Conservation (phyloP, 1,140 invertebrate species). For the Argopecten irradians region DNA sequence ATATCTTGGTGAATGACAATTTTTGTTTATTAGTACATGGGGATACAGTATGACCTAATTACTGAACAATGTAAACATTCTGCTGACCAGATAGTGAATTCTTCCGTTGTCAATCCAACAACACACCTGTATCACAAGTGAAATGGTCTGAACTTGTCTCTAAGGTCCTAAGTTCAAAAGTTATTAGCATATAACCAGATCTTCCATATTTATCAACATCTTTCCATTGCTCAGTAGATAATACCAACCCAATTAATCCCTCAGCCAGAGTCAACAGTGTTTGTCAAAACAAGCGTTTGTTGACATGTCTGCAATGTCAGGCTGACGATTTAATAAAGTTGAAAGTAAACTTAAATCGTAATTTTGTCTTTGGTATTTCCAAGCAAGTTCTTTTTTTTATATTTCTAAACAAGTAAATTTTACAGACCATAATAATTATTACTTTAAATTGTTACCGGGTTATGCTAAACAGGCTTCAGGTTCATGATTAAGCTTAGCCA, state of each 20-base stretch:
- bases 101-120: background rate
- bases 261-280: background rate
- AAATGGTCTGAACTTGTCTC: background rate
- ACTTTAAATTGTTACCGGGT: too few species aligned
- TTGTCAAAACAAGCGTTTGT: background rate
- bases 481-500: too few species aligned
- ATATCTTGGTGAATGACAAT: background rate
- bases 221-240: constrained; percentile 1
- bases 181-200: background rate
- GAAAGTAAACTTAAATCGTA: background rate
- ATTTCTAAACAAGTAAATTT: background rate
- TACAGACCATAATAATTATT: constrained; percentile 3
- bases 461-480: too few species aligned
- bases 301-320: background rate
- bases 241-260: background rate
- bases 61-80: background rate
- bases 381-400: background rate
- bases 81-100: background rate
- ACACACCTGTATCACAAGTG: background rate
- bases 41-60: background rate
- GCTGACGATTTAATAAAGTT: background rate
- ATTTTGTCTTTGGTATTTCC: too few species aligned
- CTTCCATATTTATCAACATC: constrained; percentile 13
- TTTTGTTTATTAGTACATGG: background rate
- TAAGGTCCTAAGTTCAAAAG: background rate